A percentile compares a stretch with the other conserved stretches of the same genome.
phyloP scores from a whole-genome alignment of 2,888 invertebrate genomes.

The Oxyscelio sp. region DNA sequence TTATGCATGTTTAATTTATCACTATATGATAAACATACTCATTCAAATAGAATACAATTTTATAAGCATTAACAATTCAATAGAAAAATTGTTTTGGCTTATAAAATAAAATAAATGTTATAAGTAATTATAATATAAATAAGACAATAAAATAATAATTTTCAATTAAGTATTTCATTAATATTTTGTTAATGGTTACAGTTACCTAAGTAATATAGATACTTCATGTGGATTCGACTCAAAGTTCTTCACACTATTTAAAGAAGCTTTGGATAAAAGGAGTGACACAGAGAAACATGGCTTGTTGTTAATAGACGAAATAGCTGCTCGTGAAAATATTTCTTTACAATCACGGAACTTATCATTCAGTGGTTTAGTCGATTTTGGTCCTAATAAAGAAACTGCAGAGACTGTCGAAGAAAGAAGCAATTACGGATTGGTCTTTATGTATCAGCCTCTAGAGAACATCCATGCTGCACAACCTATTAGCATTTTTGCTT shows the following conservation, averaged over 20 bases:
- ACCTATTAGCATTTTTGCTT: not conserved
- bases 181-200: too few relatives aligned
- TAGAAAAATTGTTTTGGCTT: too few relatives aligned
- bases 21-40: not conserved
- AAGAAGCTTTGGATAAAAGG: slow-evolving; percentile 33
- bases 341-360: too few relatives aligned
- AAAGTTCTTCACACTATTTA: slow-evolving; percentile 30
- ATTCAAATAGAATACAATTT: not conserved
- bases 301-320: slow-evolving; percentile 27
- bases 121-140: too few relatives aligned
- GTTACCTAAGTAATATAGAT: not conserved
- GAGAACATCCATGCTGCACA: slow-evolving; percentile 20
- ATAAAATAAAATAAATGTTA: too few relatives aligned
- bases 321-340: slow-evolving; percentile 20
- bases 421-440: slow-evolving; percentile 9
- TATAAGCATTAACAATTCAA: not conserved
- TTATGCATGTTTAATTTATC: not conserved
- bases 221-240: slow-evolving; percentile 31
- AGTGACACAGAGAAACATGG: slow-evolving; percentile 26
- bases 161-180: too few relatives aligned
- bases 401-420: not conserved
- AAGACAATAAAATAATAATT: too few relatives aligned
- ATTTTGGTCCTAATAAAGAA: slow-evolving; percentile 34
- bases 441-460: slow-evolving; percentile 22
- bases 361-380: slow-evolving; percentile 27